Percentiles rank a stretch among this genome's conserved stretches.
phyloP scores from a whole-genome alignment of 2,888 invertebrate species.

The Pyrocoelia pectoralis region DNA sequence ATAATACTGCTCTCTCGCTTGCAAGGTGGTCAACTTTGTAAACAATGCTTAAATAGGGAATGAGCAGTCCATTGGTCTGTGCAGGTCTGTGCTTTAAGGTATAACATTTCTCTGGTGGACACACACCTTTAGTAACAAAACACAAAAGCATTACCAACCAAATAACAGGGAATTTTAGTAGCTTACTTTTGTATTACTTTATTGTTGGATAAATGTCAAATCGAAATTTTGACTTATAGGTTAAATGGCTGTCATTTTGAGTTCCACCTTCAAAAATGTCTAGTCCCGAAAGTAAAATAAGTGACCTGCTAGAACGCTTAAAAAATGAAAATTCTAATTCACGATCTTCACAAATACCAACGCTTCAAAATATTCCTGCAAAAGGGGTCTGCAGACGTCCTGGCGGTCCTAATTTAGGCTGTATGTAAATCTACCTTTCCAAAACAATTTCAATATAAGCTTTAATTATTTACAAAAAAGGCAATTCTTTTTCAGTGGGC shows the following conservation, averaged over 20 bases:
- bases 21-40: too few relatives aligned
- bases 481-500: slow-evolving; percentile 28
- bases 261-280: slow-evolving; percentile 64
- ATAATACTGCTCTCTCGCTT: too few relatives aligned
- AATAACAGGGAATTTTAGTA: not conserved
- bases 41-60: too few relatives aligned
- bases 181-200: not conserved
- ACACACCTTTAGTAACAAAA: too few relatives aligned
- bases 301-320: slow-evolving; percentile 82
- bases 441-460: slow-evolving; percentile 15
- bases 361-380: slow-evolving; percentile 56
- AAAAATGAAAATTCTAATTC: slow-evolving; percentile 64
- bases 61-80: too few relatives aligned
- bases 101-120: too few relatives aligned
- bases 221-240: slow-evolving; percentile 22
- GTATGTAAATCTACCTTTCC: slow-evolving; percentile 24
- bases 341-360: slow-evolving; percentile 55
- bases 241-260: slow-evolving; percentile 38
- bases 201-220: slow-evolving; percentile 12
- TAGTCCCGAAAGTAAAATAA: slow-evolving; percentile 81
- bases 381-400: slow-evolving; percentile 49
- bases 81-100: too few relatives aligned
- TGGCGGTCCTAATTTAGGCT: slow-evolving; percentile 36
- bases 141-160: too few relatives aligned
- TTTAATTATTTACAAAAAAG: too few relatives aligned